phyloP scores from a whole-genome alignment of 1,140 invertebrate genomes.

The Drosophila kepulauana region DNA sequence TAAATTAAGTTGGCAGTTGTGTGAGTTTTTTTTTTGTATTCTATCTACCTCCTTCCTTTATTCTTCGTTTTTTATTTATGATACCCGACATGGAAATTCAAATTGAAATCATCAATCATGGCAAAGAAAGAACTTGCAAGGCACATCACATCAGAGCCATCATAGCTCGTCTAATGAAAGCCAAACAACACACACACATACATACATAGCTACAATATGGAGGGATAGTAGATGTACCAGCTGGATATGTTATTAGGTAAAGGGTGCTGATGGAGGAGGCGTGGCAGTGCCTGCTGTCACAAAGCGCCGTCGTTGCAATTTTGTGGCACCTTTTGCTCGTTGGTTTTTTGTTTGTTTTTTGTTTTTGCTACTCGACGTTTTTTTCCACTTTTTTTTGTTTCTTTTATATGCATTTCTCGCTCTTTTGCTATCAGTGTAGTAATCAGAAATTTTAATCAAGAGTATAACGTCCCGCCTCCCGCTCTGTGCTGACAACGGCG shows the following conservation, averaged over 20 bases:
- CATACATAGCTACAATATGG: not conserved
- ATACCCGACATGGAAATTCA: conserved; percentile 79
- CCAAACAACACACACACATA: conserved; percentile 70
- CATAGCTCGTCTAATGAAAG: conserved; percentile 75
- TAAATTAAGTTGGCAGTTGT: conserved; percentile 72
- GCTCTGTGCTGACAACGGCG: conserved; percentile 21
- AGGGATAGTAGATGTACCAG: conserved; percentile 6
- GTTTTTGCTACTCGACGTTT: conserved; percentile 17
- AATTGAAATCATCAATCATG: conserved; percentile 84
- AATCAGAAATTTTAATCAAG: conserved; percentile 84
- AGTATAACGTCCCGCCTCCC: conserved; percentile 45
- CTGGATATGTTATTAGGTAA: conserved; percentile 73
- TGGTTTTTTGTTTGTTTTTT: conserved; percentile 57
- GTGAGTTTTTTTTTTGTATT: conserved; percentile 14
- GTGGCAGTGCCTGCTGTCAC: conserved; percentile 52
- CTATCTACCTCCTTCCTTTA: not conserved
- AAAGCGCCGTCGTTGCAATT: conserved; percentile 77
- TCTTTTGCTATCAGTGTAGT: conserved; percentile 77
- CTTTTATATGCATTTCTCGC: conserved; percentile 47
- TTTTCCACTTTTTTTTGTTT: conserved; percentile 30
- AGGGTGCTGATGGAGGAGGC: conserved; percentile 32
- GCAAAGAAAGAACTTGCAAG: conserved; percentile 46
- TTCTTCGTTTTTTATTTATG: conserved; percentile 49
- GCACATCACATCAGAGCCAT: conserved; percentile 44
- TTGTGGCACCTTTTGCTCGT: conserved; percentile 68